Evolutionary conservation across 2,797 vertebrate species (phyloP), one percentile per base, ranked within the genome.

Genomic region (Intellagama lesueurii): DNA sequence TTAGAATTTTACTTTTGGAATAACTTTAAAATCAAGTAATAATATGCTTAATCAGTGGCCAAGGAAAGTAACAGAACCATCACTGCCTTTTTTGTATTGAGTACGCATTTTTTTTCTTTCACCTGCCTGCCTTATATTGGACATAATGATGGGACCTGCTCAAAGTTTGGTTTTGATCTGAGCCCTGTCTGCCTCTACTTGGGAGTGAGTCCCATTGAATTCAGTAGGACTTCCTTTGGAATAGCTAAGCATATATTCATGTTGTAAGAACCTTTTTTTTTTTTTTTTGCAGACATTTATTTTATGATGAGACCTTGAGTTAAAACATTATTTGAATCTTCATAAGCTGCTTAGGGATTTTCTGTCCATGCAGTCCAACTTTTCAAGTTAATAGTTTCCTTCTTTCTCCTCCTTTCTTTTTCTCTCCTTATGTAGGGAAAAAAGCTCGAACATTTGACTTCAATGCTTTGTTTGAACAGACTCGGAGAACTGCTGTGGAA

Each of bases 401-500:
- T 88, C 64, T 0, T 5, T 90, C 28, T 79, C 9, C 0, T 89
- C 12, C 16, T n/a, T 9, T 82, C 24, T 2, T 80, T 88, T 60
- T 0, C 4, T 90, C 30, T 81, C 8, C 0, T 89, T 14, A 93
- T 88, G 40, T 92, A 99, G 99, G 99, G 83, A 99, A 98, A 92
- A 99, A 99, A 94, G 99, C 99, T 30, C 98, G 99, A 32, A 99
- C 98, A 0, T 99, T 99, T 96, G 99, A 99, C 90, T 95, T 99
- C 52, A 97, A 98, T 91, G 98, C 99, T 66, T 98, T 99, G 96
- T 99, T 99, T 96, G 99, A 99, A 92, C 98, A 98, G 94, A 99
- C 99, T 1, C 97, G 99, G 81, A 98, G 99, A 90, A 99, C 99
- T 28, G 99, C 99, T 0, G 98, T 98, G 73, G 99, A 99, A 94